Percentiles rank a stretch among this genome's conserved stretches.
Evolutionary conservation across 2,888 invertebrate genomes (phyloP).

Genomic region (Acanthosepion esculentum): DNA sequence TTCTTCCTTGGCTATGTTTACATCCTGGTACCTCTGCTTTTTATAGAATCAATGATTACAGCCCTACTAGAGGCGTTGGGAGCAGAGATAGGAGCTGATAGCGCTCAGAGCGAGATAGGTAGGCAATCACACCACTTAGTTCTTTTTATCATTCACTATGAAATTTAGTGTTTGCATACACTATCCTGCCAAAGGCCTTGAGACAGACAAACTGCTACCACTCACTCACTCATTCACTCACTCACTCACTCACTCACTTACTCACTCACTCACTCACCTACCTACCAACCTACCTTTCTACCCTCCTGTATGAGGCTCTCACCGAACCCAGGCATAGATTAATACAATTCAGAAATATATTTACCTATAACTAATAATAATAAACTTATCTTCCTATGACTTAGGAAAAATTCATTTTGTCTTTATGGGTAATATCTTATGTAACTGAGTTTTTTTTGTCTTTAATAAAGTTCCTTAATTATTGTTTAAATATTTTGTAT

Average conservation of each 20-base stretch:
- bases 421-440: neutral
- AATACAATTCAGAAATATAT: neutral
- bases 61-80: slow-evolving; percentile 46
- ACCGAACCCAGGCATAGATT: neutral
- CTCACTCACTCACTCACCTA: neutral
- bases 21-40: slow-evolving; percentile 45
- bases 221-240: neutral
- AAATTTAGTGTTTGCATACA: slow-evolving; percentile 34
- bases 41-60: slow-evolving; percentile 47
- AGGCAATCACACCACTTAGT: slow-evolving; percentile 41
- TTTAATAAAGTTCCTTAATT: neutral
- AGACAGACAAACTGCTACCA: neutral
- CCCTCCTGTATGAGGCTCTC: neutral
- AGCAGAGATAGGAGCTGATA: slow-evolving; percentile 46
- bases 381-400: neutral
- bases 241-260: no score
- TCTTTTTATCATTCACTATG: slow-evolving; percentile 46
- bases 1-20: slow-evolving; percentile 44
- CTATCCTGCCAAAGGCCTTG: slow-evolving; percentile 46
- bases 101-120: slow-evolving; percentile 46
- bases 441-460: neutral
- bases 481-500: neutral
- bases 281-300: neutral
- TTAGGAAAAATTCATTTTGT: neutral
- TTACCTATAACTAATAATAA: neutral